Percentiles rank a stretch among this genome's conserved stretches.
Evolutionary conservation across 2,797 vertebrate genomes (phyloP).

Genomic region (Vultur gryphus): DNA sequence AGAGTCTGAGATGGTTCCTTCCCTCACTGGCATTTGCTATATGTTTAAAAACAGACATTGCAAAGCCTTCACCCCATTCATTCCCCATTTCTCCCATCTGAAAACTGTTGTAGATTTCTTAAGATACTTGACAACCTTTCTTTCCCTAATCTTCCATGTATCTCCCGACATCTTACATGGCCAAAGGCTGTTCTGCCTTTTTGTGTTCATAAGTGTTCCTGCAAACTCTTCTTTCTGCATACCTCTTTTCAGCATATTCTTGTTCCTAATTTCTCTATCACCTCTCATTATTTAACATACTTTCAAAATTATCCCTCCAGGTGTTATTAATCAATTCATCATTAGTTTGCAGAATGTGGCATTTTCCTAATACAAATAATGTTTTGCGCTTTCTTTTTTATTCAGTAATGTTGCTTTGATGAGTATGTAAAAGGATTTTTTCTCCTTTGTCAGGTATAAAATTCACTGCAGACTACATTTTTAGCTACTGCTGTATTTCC

Average conservation of each 20-base stretch:
- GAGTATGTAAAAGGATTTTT: neutral
- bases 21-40: neutral
- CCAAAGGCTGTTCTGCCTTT: neutral
- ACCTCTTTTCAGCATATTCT: neutral
- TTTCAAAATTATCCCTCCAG: neutral
- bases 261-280: neutral
- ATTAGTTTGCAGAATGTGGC: neutral
- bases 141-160: neutral
- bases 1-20: neutral
- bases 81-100: neutral
- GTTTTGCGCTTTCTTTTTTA: neutral
- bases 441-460: neutral
- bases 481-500: neutral
- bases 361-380: neutral
- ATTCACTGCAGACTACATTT: neutral
- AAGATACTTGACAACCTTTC: neutral
- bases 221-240: neutral
- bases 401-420: neutral
- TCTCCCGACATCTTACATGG: neutral
- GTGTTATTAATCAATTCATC: neutral
- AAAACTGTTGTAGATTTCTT: neutral
- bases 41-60: neutral
- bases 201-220: neutral
- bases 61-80: neutral
- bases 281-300: neutral